Percentiles rank a stretch among this genome's conserved stretches.
Conservation (phyloP, 2,797 vertebrate species). For the Sebastes hubbsi region DNA sequence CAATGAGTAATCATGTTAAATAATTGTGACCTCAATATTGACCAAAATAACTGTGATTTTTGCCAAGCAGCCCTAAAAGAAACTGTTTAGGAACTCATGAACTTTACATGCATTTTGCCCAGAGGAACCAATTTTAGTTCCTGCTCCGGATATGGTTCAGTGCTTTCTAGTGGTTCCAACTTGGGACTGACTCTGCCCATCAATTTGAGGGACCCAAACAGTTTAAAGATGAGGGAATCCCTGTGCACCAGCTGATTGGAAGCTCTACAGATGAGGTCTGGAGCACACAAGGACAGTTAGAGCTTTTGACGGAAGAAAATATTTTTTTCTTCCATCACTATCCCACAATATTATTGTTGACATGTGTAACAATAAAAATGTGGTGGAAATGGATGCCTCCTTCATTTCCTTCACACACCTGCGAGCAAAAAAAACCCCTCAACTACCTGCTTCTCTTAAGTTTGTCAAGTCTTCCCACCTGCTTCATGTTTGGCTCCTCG, state of each 20-base stretch:
- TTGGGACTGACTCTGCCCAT: neutral
- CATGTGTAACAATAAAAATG: neutral
- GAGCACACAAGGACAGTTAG: neutral
- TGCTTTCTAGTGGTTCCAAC: neutral
- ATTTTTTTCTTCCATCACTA: neutral
- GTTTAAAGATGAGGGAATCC: neutral
- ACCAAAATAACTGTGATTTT: too few relatives aligned
- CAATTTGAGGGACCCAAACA: neutral
- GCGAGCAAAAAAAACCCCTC: neutral
- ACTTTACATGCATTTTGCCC: neutral
- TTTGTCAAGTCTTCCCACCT: constrained; percentile 8
- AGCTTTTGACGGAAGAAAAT: neutral
- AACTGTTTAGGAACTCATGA: neutral
- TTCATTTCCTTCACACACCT: neutral
- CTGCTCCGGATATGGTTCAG: too few relatives aligned
- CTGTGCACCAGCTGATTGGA: neutral
- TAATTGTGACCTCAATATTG: too few relatives aligned
- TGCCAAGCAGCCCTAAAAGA: too few relatives aligned
- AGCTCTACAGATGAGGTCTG: neutral
- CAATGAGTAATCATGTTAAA: too few relatives aligned
- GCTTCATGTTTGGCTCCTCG: constrained; percentile 10
- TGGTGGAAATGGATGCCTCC: neutral
- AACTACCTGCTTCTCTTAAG: neutral
- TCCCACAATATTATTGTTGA: neutral
- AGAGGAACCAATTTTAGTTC: neutral